Evolutionary conservation across 1,140 invertebrate genomes (phyloP), one percentile per base, ranked within the genome.

Genomic region (Choristoneura fumiferana): DNA sequence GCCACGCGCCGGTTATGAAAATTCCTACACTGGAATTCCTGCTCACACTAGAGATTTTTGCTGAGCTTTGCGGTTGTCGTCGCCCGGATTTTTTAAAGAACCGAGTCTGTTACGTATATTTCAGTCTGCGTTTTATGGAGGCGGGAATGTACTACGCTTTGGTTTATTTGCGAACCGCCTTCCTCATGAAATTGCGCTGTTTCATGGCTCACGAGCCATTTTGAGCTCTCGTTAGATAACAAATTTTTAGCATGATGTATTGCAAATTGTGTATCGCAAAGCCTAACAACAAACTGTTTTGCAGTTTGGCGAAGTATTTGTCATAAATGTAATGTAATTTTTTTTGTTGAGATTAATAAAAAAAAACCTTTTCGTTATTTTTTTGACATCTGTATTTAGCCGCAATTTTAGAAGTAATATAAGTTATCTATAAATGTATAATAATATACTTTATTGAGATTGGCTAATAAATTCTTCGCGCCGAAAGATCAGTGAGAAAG

Each of bases 151-250:
- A 71, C 77, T 71, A 69, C 72, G 80, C 74, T 80, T 76, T 84
- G 76, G 76, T 84, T 84, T 87, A 84, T 84, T 81, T 81, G 78
- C 72, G 71, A 65, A 76, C 81, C 77, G 74, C 78, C 76, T 84
- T 80, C 76, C 80, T 81, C 73, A 70, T 83, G 80, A 83, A 83
- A 83, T 81, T 84, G 76, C 83, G 70, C 76, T 84, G 81, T 84
- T 86, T 81, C 83, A 82, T 86, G 77, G 81, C 79, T 84, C 73
- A 82, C 72, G 79, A 78, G 76, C 73, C 75, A 74, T 83, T 84
- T 81, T 81, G 73, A 76, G 71, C 68, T 78, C 78, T 83, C 69
- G 81, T 81, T 79, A 81, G 67, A 66, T 66, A 61, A 73, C 79
- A 65, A 80, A 73, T 81, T 81, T 83, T 82, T 77, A 81, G 76